These are phyloP conservation scores for Cepphus grylle DNA, from an alignment of 2,113 vertebrate genomes.

Conservation along the genomic window DNA sequence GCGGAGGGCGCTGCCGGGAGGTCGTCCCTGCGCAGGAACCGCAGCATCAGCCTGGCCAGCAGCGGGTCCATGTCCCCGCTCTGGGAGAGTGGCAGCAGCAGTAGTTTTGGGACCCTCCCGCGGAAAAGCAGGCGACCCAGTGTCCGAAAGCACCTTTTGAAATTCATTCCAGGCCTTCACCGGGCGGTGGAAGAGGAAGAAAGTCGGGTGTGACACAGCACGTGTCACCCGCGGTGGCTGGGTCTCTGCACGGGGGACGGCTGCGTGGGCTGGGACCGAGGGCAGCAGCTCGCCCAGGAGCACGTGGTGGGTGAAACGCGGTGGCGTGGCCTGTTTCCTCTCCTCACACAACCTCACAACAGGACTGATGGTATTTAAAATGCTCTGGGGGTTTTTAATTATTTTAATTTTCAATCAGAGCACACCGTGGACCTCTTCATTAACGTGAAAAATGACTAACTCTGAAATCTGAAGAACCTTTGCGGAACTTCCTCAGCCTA, in stretches of 20 bases:
- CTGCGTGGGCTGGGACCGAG: rapidly evolving
- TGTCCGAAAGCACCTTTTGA: conserved; percentile 85
- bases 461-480: neutral
- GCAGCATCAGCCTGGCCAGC: conserved; percentile 83
- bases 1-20: neutral
- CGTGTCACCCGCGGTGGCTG: rapidly evolving
- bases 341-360: neutral
- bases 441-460: neutral
- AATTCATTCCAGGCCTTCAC: conserved; percentile 89
- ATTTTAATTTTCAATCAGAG: neutral
- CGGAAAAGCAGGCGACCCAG: conserved; percentile 79
- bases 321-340: neutral
- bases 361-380: neutral
- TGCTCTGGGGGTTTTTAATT: neutral
- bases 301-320: rapidly evolving
- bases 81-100: conserved; percentile 73
- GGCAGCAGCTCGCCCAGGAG: neutral
- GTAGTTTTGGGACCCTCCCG: conserved; percentile 88
- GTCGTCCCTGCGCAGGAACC: conserved; percentile 67
- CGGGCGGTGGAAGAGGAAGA: conserved; percentile 90
- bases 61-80: conserved; percentile 81
- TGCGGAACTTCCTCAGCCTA: neutral
- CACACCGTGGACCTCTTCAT: neutral
- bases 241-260: neutral
- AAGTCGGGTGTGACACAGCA: conserved; percentile 50